Evolutionary conservation across 2,888 invertebrate genomes (phyloP).

Genomic region (Phengaris arion): DNA sequence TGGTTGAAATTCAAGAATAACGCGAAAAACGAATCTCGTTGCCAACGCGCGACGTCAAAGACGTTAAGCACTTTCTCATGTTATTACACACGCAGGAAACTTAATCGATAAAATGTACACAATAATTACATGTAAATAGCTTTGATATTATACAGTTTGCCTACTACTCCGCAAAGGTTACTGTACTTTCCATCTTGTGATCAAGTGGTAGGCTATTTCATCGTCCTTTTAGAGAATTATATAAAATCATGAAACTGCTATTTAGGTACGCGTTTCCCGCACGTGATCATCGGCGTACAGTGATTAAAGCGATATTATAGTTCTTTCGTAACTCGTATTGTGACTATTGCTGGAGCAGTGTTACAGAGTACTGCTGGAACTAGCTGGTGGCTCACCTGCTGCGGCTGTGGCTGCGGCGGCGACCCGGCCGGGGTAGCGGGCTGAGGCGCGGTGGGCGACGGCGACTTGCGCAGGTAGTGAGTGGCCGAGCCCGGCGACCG

Average conservation of each 20-base stretch:
- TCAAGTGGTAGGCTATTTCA: no score
- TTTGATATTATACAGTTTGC: neutral
- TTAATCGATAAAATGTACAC: neutral
- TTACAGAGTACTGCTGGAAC: no score
- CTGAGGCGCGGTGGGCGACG: conserved; percentile 86
- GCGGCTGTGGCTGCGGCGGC: conserved; percentile 58
- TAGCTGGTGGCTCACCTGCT: conserved; percentile 40
- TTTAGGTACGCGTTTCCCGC: no score
- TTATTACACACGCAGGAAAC: neutral
- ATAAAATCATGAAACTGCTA: no score
- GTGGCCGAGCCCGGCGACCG: conserved; percentile 90
- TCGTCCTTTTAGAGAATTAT: no score
- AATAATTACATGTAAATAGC: neutral
- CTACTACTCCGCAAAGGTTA: no score
- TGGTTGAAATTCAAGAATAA: neutral
- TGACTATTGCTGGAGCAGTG: no score
- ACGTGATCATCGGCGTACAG: no score
- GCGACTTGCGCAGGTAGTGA: conserved; percentile 95
- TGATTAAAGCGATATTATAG: no score
- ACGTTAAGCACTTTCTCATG: neutral
- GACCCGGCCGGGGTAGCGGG: conserved; percentile 83
- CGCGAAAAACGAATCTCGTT: neutral
- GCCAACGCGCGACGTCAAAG: neutral
- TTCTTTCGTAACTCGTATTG: no score
- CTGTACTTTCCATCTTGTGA: no score